Conservation (phyloP, 2,113 vertebrate species). For the Gambusia affinis region DNA sequence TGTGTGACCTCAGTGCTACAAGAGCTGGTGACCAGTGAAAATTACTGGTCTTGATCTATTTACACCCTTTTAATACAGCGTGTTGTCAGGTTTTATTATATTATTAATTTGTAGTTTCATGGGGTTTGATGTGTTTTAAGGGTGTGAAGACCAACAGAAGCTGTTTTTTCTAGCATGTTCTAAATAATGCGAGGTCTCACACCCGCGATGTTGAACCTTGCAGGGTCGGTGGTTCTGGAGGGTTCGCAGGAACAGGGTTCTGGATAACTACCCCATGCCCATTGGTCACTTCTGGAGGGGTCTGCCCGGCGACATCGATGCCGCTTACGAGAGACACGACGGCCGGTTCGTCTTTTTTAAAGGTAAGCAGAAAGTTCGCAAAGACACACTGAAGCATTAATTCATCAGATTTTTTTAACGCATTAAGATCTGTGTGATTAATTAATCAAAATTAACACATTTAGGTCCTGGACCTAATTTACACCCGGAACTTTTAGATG, state of each 20-base stretch:
- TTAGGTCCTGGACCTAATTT: neutral
- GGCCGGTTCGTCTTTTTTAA: conserved; percentile 97
- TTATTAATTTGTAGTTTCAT: too few species aligned
- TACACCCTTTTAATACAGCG: too few species aligned
- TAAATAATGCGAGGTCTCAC: neutral
- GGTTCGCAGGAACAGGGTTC: conserved; percentile 91
- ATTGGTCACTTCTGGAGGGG: conserved; percentile 97
- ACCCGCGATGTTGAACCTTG: neutral
- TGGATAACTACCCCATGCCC: conserved; percentile 98
- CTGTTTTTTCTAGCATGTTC: neutral
- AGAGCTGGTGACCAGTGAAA: neutral
- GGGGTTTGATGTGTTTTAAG: neutral
- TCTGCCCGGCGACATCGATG: conserved; percentile 90
- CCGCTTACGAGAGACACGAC: conserved; percentile 93
- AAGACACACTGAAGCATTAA: neutral
- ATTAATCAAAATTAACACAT: neutral
- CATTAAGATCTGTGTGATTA: too few species aligned
- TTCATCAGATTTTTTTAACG: too few species aligned
- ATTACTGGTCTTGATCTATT: neutral
- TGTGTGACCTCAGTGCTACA: neutral
- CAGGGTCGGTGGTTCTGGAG: conserved; percentile 98
- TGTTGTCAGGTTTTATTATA: too few species aligned
- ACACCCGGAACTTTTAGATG: neutral
- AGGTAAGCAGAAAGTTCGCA: conserved; percentile 78
- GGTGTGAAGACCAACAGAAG: neutral